phyloP scores from a whole-genome alignment of 2,113 vertebrate genomes.

The Lophius piscatorius region DNA sequence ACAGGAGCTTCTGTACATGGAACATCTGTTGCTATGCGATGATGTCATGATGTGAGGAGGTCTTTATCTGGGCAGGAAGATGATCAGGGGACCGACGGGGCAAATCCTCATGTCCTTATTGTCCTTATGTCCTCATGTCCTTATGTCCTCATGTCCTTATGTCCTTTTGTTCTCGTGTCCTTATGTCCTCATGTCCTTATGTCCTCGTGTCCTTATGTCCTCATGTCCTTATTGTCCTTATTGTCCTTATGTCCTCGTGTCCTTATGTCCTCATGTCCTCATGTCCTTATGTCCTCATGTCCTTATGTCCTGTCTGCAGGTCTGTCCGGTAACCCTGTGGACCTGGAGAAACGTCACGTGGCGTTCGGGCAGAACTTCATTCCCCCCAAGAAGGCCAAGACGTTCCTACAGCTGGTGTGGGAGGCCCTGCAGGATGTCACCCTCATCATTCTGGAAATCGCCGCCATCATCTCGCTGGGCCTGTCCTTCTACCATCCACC shows the following conservation, averaged over 20 bases:
- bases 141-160: neutral
- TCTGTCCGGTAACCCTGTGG: slow-evolving; percentile 89
- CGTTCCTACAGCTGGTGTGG: slow-evolving; percentile 97
- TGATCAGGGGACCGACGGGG: too few species aligned
- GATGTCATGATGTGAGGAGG: neutral
- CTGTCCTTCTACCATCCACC: slow-evolving; percentile 94
- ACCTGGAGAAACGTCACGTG: slow-evolving; percentile 90
- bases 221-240: neutral
- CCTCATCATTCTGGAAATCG: slow-evolving; percentile 95
- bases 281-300: too few species aligned
- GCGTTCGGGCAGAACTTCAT: slow-evolving; percentile 91
- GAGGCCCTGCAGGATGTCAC: slow-evolving; percentile 98
- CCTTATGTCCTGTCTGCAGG: slow-evolving; percentile 74
- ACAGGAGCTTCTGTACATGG: neutral
- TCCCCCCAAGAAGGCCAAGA: slow-evolving; percentile 95
- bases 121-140: too few species aligned
- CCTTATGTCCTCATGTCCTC: neutral
- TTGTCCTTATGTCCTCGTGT: neutral
- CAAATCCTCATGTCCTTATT: too few species aligned
- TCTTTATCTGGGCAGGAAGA: neutral
- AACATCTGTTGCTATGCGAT: neutral
- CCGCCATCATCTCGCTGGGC: slow-evolving; percentile 94
- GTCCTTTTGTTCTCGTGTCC: neutral
- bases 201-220: neutral
- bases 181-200: neutral